Evolutionary conservation across 2,888 invertebrate genomes (phyloP), one percentile per base, ranked within the genome.

Genomic region (Drosophila eohydei): DNA sequence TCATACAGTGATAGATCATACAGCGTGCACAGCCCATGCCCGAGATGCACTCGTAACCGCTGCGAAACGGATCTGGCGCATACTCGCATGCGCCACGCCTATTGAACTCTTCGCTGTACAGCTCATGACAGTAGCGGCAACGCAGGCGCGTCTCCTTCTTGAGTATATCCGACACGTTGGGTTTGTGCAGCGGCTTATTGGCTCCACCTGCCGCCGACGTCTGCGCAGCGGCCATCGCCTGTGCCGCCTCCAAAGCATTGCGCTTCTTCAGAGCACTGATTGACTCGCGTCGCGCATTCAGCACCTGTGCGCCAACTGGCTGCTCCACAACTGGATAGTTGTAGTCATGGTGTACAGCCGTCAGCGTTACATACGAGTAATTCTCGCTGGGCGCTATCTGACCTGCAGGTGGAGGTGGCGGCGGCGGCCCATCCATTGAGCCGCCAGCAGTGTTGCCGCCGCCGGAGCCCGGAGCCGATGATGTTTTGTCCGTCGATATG

Each of bases 1-100:
- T 95, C 95, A 97, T 96, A 93, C 98, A 98, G 94, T 98, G 98
- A 94, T 98, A 98, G 90, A 98, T 94, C 95, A 98, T 95, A 89
- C 97, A 96, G 93, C 95, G 96, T 21, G 98, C 97, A 92, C 97
- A 97, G 80, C 95, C 95, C 90, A 98, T 95, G 92, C 98, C 98
- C 54, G 97, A 95, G 51, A 97, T 95, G 64, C 95, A 94, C 92
- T 98, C 96, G 87, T 98, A 96, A 88, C 97, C 96, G 32, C 95
- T 94, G 79, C 95, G 95, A 91, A 96, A 95, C 88, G 95, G 95
- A 93, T 98, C 98, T 0, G 98, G 98, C 2, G 98, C 98, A 92
- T 94, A 96, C 90, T 96, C 95, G 91, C 97, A 97, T 58, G 96
- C 95, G 68, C 98, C 98, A 16, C 96, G 95, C n/a, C 95, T 94